Evolutionary conservation across 2,113 vertebrate genomes (phyloP).

Genomic region (Muscicapa adusta): DNA sequence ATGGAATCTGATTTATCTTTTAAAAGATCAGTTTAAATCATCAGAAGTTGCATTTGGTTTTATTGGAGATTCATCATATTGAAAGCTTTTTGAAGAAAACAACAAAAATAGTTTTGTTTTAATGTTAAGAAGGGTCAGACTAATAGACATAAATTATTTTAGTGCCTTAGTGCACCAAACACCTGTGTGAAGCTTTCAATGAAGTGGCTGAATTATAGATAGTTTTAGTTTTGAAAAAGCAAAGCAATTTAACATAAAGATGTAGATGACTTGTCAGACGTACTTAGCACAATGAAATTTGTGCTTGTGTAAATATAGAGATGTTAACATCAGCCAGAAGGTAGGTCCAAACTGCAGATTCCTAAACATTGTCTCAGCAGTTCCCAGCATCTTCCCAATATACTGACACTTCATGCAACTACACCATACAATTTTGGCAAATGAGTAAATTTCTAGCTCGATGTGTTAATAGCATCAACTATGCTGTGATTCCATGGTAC

Average conservation of each 20-base stretch:
- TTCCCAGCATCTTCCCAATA: neutral
- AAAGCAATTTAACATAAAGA: constrained; percentile 25
- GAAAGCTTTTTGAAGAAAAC: constrained; percentile 64
- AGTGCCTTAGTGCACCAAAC: constrained; percentile 4
- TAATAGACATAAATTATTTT: constrained; percentile 54
- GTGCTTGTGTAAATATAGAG: neutral
- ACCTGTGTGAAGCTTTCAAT: constrained; percentile 25
- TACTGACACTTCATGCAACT: neutral
- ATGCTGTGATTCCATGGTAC: neutral
- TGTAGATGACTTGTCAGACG: neutral
- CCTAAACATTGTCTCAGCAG: neutral
- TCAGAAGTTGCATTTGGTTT: constrained; percentile 49
- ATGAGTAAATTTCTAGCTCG: neutral
- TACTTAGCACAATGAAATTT: constrained; percentile 10
- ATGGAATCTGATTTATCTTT: constrained; percentile 51
- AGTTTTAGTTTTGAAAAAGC: constrained; percentile 4
- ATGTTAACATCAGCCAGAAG: neutral
- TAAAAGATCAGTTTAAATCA: constrained; percentile 61
- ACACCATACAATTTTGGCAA: neutral
- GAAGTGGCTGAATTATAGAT: constrained; percentile 24
- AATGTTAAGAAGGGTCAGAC: constrained; percentile 30
- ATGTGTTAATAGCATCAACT: neutral
- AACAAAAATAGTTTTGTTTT: constrained; percentile 59
- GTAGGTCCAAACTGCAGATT: neutral
- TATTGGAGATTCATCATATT: constrained; percentile 62